phyloP scores from a whole-genome alignment of 2,888 invertebrate genomes.

The Chironomus tentans region DNA sequence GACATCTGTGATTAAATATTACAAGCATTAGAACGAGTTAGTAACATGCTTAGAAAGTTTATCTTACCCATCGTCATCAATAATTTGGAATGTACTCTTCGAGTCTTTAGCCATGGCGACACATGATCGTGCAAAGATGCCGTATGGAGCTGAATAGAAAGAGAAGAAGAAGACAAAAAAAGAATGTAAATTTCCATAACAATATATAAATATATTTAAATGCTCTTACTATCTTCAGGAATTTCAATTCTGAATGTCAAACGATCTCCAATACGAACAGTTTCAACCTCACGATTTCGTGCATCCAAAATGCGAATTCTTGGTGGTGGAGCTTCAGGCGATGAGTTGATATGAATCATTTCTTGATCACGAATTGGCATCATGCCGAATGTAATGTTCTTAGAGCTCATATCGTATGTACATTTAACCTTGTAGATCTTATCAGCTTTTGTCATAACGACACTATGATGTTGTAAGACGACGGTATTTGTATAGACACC shows the following conservation, averaged over 20 bases:
- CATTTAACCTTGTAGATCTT: constrained; percentile 95
- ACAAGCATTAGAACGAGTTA: constrained; percentile 27
- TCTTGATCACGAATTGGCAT: constrained; percentile 94
- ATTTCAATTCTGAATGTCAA: constrained; percentile 93
- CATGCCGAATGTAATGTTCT: constrained; percentile 95
- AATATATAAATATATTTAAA: neutral
- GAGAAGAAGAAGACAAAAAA: constrained; percentile 21
- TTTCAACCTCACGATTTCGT: constrained; percentile 80
- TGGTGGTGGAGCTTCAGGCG: constrained; percentile 89
- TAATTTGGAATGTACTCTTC: constrained; percentile 91
- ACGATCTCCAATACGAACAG: constrained; percentile 88
- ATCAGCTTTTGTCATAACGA: constrained; percentile 93
- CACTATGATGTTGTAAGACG: constrained; percentile 88
- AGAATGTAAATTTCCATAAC: constrained; percentile 4
- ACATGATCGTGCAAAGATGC: constrained; percentile 90
- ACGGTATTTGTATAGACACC: constrained; percentile 92
- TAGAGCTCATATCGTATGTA: constrained; percentile 92
- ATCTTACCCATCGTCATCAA: constrained; percentile 80
- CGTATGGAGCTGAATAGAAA: constrained; percentile 71
- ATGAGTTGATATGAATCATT: constrained; percentile 92
- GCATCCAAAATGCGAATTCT: constrained; percentile 85
- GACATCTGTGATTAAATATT: constrained; percentile 53
- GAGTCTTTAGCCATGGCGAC: constrained; percentile 96
- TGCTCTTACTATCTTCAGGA: constrained; percentile 81
- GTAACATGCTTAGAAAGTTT: neutral